These are phyloP conservation scores for Trachelus tabidus DNA, from an alignment of 2,888 invertebrate genomes.

Conservation along the genomic window DNA sequence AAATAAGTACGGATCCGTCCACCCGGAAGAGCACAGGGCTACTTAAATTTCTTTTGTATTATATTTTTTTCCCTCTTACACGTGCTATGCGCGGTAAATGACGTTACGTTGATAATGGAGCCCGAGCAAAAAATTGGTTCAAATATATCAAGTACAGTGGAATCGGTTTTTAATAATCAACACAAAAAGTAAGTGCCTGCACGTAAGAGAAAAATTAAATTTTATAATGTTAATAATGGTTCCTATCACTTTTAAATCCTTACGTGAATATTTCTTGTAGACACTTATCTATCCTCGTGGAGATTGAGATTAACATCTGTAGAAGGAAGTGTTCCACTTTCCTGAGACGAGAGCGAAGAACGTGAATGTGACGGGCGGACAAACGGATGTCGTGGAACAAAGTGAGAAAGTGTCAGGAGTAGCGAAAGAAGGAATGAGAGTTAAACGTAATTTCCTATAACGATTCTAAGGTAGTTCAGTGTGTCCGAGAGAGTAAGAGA, in stretches of 20 bases:
- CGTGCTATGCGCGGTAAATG: not conserved
- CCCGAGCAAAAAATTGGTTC: not conserved
- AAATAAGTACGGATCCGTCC: not conserved
- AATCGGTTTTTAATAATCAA: not conserved
- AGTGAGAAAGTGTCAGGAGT: not conserved
- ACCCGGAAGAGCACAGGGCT: not conserved
- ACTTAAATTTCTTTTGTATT: not conserved
- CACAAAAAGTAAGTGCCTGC: not conserved
- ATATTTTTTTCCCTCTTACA: not conserved
- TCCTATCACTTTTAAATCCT: not conserved
- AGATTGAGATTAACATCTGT: conserved; percentile 51
- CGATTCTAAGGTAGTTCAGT: not conserved
- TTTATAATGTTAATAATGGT: not conserved
- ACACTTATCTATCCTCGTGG: not conserved
- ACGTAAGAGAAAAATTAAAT: not conserved
- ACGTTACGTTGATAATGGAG: not conserved
- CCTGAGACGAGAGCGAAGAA: conserved; percentile 22
- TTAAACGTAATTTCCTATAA: not conserved
- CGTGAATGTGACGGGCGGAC: not conserved
- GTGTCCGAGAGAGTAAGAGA: not conserved
- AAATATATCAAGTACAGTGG: not conserved
- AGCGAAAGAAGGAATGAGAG: not conserved
- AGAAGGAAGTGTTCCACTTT: conserved; percentile 58
- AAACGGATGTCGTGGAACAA: not conserved
- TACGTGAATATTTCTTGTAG: not conserved